Evolutionary conservation across 2,888 invertebrate species (phyloP).

Genomic region (Megaustenia siamemsis): DNA sequence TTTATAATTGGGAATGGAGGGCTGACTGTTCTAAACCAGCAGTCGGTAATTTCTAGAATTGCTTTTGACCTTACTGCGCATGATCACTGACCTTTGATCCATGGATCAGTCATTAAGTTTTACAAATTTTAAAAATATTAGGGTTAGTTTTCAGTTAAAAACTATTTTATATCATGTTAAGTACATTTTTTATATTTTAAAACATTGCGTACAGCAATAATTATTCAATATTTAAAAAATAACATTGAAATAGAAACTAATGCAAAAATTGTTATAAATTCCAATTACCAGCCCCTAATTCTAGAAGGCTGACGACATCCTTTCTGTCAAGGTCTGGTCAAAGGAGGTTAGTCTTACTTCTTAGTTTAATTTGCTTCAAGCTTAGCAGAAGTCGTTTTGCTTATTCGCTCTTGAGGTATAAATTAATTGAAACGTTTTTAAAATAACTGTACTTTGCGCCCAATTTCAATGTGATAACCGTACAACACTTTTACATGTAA

Average conservation of each 20-base stretch:
- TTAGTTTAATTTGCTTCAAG: too few species aligned
- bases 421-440: background rate
- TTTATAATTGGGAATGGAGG: background rate
- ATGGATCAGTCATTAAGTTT: slow-evolving; percentile 13
- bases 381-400: background rate
- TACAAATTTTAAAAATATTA: too few species aligned
- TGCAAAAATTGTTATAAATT: background rate
- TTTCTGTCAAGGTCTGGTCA: slow-evolving; percentile 38
- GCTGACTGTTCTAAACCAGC: slow-evolving; percentile 36
- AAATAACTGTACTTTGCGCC: background rate
- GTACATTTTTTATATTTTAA: background rate
- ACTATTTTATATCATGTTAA: background rate
- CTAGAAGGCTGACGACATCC: slow-evolving; percentile 48
- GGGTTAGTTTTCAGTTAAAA: background rate
- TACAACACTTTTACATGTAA: background rate
- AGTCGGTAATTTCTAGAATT: slow-evolving; percentile 50
- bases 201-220: background rate
- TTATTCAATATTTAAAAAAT: background rate
- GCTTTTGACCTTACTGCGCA: slow-evolving; percentile 31
- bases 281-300: slow-evolving; percentile 9
- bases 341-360: background rate
- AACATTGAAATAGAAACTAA: background rate
- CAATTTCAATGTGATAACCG: background rate
- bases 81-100: slow-evolving; percentile 26
- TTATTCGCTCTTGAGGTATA: background rate